Evolutionary conservation across 2,113 vertebrate species (phyloP), one percentile per base, ranked within the genome.

Genomic region (Excalfactoria chinensis): DNA sequence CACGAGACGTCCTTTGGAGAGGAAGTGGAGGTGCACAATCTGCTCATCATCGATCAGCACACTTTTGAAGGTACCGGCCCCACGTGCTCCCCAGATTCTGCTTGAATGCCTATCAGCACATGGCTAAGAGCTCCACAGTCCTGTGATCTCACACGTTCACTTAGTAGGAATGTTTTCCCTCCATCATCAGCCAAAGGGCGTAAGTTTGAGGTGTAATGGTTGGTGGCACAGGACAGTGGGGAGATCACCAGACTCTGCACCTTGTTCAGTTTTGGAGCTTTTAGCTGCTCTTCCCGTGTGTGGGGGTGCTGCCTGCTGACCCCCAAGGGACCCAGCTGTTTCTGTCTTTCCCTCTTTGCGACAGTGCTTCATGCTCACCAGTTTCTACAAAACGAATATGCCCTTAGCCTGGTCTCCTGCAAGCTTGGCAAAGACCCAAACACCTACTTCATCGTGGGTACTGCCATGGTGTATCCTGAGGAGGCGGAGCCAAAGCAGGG

Each of bases 401-500:
- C 99, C 35, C 98, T 99, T 86, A 99, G 99, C 97, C 97, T 99
- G 97, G 99, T 99, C 69, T 99, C 99, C 51, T 99, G 99, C 96
- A 99, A 98, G 68, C 95, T 99, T 76, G 99, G 99, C 84, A 98
- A 99, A 95, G 99, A 99, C 92, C 98, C 98, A 3, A 99, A 98
- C 32, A 99, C 99, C 3, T 99, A 99, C 92, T 99, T 99, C 87
- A 98, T 99, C 4, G 99, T 99, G 59, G 99, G 99, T 89, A 99
- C 99, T 0, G 99, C 99, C 85, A 99, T 99, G 99, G 99, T 99
- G 19, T 99, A 99, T 93, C 99, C 99, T 0, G 99, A 99, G 95
- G 99, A 99, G 97, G 98, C 99, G 0, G 99, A 99, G 95, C 99
- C 99, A 89, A 99, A 99, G 85, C 99, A 99, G 94, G 99, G 99